phyloP scores from a whole-genome alignment of 2,888 invertebrate species.

The Phyllotreta cruciferae region DNA sequence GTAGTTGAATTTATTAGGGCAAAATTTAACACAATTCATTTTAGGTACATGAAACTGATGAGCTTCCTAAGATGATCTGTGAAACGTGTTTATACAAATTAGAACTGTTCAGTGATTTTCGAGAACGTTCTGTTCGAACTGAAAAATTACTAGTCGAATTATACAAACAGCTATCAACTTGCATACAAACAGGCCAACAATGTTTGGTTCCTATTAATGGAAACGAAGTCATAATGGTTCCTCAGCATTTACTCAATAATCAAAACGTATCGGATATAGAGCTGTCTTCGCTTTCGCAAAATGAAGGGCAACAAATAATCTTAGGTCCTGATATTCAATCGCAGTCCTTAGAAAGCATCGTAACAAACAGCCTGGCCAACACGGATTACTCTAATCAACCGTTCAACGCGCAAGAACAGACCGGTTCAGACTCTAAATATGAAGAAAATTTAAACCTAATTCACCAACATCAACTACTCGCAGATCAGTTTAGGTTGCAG shows the following conservation, averaged over 20 bases:
- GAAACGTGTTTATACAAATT: slow-evolving; percentile 66
- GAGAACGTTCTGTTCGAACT: slow-evolving; percentile 64
- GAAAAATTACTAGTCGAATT: slow-evolving; percentile 62
- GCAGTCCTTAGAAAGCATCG: slow-evolving; percentile 54
- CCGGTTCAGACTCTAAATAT: slow-evolving; percentile 45
- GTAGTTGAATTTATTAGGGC: not conserved
- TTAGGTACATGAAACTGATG: slow-evolving; percentile 64
- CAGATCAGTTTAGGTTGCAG: slow-evolving; percentile 48
- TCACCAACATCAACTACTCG: slow-evolving; percentile 51
- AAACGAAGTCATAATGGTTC: slow-evolving; percentile 52
- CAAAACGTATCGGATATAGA: slow-evolving; percentile 54
- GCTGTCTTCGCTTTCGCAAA: slow-evolving; percentile 50
- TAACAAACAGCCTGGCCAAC: slow-evolving; percentile 53
- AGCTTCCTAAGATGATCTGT: slow-evolving; percentile 67
- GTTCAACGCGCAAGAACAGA: slow-evolving; percentile 48
- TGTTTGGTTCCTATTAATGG: slow-evolving; percentile 42
- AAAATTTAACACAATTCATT: slow-evolving; percentile 24
- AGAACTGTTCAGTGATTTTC: slow-evolving; percentile 65
- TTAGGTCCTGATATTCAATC: slow-evolving; percentile 50
- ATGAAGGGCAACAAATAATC: slow-evolving; percentile 55
- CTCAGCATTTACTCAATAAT: slow-evolving; percentile 51
- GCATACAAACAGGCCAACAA: slow-evolving; percentile 31
- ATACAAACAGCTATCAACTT: slow-evolving; percentile 52
- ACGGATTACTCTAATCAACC: slow-evolving; percentile 56
- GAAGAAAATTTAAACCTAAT: slow-evolving; percentile 52